Conservation (phyloP, 2,888 invertebrate species). For the Gastrophysa polygoni region DNA sequence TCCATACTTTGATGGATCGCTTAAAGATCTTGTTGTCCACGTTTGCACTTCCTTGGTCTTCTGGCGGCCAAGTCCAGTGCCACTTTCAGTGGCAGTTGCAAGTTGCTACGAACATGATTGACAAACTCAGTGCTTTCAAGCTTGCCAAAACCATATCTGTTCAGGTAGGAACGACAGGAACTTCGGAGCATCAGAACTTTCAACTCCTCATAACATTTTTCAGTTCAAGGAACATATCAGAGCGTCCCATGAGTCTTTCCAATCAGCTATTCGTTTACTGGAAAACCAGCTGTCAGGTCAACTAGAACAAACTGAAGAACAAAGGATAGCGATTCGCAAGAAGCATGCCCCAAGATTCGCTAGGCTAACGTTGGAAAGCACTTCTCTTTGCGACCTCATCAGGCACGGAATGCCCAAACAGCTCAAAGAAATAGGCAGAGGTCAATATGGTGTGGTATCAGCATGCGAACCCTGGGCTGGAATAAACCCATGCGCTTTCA, state of each 20-base stretch:
- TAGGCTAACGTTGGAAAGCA: constrained; percentile 80
- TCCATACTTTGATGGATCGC: constrained; percentile 69
- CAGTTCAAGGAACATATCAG: constrained; percentile 78
- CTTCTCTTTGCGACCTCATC: constrained; percentile 79
- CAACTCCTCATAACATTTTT: neutral
- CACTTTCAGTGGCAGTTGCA: constrained; percentile 72
- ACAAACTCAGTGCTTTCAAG: constrained; percentile 72
- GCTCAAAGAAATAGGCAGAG: constrained; percentile 74
- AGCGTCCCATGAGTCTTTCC: constrained; percentile 79
- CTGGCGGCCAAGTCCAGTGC: constrained; percentile 52
- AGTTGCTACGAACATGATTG: constrained; percentile 71
- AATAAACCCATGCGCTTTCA: constrained; percentile 78
- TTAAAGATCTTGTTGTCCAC: constrained; percentile 69
- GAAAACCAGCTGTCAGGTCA: constrained; percentile 73
- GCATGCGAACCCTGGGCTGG: constrained; percentile 78
- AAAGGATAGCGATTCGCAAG: constrained; percentile 76
- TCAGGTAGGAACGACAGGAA: constrained; percentile 54
- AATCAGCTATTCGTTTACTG: constrained; percentile 72
- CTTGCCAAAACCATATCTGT: constrained; percentile 74
- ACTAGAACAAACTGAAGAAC: constrained; percentile 80
- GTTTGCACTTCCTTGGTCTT: constrained; percentile 67
- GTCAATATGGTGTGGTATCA: constrained; percentile 91
- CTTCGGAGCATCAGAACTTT: neutral
- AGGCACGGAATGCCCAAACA: constrained; percentile 73
- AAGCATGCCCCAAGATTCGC: constrained; percentile 82